Evolutionary conservation across 2,113 vertebrate genomes (phyloP).

Genomic region (Zapornia atra): DNA sequence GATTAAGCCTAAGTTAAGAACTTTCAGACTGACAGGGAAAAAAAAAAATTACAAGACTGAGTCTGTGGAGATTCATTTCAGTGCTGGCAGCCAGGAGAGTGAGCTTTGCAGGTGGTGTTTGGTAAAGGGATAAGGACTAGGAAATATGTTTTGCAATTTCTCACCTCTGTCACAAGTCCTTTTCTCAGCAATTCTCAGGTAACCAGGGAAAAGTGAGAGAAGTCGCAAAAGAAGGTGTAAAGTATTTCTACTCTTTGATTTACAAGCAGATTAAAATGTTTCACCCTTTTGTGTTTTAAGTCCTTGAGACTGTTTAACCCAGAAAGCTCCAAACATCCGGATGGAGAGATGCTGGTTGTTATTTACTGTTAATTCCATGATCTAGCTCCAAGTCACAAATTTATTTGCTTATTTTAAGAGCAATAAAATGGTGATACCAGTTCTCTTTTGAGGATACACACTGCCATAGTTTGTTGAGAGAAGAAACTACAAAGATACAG

Average conservation of each 20-base stretch:
- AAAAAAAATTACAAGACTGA: background rate
- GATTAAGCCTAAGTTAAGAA: background rate
- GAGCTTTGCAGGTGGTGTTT: background rate
- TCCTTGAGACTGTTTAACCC: background rate
- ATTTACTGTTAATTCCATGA: background rate
- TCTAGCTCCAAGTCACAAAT: background rate
- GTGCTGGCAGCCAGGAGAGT: accelerated
- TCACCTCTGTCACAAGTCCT: background rate
- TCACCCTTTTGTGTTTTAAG: background rate
- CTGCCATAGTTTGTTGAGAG: background rate
- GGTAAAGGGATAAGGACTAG: background rate
- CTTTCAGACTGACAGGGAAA: background rate
- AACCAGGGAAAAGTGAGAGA: background rate
- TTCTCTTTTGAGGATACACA: background rate
- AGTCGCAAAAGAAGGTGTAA: background rate
- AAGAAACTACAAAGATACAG: background rate
- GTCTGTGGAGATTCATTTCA: background rate
- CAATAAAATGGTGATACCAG: background rate
- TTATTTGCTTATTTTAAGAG: background rate
- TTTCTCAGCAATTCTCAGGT: background rate
- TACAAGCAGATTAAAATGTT: background rate
- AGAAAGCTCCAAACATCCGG: background rate
- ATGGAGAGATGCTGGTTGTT: background rate
- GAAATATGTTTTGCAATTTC: background rate
- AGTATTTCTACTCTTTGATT: background rate